phyloP scores from a whole-genome alignment of 2,113 vertebrate species.

The Crotalus tigris region DNA sequence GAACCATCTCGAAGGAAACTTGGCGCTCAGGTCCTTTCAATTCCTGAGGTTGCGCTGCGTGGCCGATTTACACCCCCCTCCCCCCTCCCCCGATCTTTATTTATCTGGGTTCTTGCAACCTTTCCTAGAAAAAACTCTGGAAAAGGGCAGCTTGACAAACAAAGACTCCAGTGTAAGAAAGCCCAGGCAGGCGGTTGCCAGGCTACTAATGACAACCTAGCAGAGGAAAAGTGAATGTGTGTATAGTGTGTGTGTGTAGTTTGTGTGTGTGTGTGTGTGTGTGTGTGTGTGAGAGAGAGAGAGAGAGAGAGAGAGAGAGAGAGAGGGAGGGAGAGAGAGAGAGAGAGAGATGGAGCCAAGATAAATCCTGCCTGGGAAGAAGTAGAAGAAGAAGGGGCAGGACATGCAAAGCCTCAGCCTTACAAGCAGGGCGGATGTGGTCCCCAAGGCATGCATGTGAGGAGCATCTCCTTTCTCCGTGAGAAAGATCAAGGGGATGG shows the following conservation, averaged over 20 bases:
- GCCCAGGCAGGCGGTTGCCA: background rate
- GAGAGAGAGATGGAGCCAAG: background rate
- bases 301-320: background rate
- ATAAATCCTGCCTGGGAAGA: background rate
- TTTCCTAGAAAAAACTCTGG: background rate
- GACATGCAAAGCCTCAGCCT: background rate
- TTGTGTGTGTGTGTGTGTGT: too few species aligned
- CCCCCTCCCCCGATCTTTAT: background rate
- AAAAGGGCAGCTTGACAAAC: conserved; percentile 16
- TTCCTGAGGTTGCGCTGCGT: background rate
- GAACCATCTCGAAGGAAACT: background rate
- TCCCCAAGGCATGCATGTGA: fast-evolving
- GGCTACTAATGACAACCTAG: background rate
- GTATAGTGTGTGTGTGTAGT: too few species aligned
- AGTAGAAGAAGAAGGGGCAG: background rate
- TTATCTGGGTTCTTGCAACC: background rate
- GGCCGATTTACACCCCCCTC: background rate
- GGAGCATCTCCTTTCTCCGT: background rate
- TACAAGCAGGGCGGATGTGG: background rate
- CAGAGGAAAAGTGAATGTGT: background rate
- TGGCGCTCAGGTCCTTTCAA: background rate
- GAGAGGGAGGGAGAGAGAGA: background rate
- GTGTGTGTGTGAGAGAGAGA: background rate
- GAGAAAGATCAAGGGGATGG: background rate
- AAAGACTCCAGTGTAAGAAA: background rate